Base-by-base conservation (phyloP, 2,888 invertebrate genomes). In the Aphodius granarius region DNA sequence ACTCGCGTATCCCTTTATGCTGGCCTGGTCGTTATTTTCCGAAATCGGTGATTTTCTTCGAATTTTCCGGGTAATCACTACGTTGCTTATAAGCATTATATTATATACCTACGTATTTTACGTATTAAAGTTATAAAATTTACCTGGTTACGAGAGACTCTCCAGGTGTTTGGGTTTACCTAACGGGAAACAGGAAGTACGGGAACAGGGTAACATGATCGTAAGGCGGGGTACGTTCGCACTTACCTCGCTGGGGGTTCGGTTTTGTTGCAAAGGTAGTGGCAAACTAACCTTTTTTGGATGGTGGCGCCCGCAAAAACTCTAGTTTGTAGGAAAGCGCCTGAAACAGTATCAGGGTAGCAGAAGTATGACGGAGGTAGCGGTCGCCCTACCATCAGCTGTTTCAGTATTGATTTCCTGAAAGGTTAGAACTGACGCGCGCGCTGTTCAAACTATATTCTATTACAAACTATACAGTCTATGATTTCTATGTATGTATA, bases 131-230 rank as follows among this genome's bases (percentile, higher is more conserved):
- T 66, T 19, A 17, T 23, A 15, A 18, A 2, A 63, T 72, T 16
- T 16, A 17, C 72, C 21, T 62, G 2, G 5, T 43, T 9, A 13
- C 43, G 43, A 13, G 43, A 43, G 6, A 3, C 43, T 43, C 13
- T 43, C 63, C 43, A 20, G 70, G 17, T 20, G 20, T 21, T 16
- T 16, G 70, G 71, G 23, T 78, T 83, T 83, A 86, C 86, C 86
- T 86, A 83, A 82, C 83, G 81, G 78, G 80, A 81, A 83, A 79
- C 85, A 83, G 85, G 86, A 86, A 85, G 84, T 85, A 73, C 75
- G n/a, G 22, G 79, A 84, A 73, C 85, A 85, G 85, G 85, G 81
- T 68, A 74, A 66, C 83, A 85, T 76, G 73, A 77, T 18, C 43
- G 15, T 70, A 22, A 73, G 73, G 79, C 74, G 74, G 68, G 68